Evolutionary conservation across 2,797 vertebrate species (phyloP).

Genomic region (Masticophis lateralis): DNA sequence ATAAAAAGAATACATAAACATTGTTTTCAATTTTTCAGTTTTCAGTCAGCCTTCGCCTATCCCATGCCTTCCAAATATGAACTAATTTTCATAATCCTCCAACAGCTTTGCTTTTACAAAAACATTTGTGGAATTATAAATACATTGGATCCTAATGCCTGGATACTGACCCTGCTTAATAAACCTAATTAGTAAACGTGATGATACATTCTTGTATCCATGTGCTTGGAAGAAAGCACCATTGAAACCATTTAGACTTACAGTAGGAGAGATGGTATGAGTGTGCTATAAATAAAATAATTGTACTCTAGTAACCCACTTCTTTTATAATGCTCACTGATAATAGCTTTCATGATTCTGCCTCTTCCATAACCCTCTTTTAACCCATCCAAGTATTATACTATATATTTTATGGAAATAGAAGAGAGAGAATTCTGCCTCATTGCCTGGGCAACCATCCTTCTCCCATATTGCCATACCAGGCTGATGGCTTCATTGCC

Average conservation of each 20-base stretch:
- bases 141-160: background rate
- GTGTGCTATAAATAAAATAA: background rate
- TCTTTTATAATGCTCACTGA: background rate
- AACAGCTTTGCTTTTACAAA: background rate
- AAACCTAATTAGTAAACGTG: background rate
- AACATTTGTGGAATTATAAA: background rate
- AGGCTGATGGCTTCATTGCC: background rate
- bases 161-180: background rate
- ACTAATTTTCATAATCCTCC: background rate
- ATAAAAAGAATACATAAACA: background rate
- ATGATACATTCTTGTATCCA: background rate
- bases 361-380: background rate
- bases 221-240: background rate
- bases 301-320: background rate
- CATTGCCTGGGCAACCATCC: background rate
- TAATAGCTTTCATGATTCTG: background rate
- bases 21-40: background rate
- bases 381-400: background rate
- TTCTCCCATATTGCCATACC: background rate
- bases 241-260: background rate
- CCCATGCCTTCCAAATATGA: background rate
- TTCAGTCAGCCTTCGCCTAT: background rate
- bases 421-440: background rate
- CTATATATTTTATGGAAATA: background rate
- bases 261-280: background rate